Percentiles rank a stretch among this genome's conserved stretches.
phyloP scores from a whole-genome alignment of 2,113 vertebrate genomes.

The Lathamus discolor region DNA sequence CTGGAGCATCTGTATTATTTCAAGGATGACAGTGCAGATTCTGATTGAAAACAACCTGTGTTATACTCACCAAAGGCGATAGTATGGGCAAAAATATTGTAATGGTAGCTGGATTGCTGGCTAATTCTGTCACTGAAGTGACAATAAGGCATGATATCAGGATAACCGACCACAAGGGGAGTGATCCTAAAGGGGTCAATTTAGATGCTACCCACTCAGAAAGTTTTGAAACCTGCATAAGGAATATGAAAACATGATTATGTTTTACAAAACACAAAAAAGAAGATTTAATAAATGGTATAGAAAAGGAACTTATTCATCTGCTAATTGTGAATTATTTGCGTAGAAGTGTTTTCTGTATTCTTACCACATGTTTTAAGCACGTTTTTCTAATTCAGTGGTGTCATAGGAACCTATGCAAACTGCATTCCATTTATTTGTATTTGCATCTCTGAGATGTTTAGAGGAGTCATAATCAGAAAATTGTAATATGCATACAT shows the following conservation, averaged over 20 bases:
- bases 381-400: neutral
- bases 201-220: conserved; percentile 86
- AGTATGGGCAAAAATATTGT: conserved; percentile 92
- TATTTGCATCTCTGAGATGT: neutral
- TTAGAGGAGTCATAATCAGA: neutral
- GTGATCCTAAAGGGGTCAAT: conserved; percentile 83
- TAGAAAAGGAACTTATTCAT: neutral
- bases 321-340: neutral
- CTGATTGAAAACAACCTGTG: neutral
- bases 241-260: neutral
- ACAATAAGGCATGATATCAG: conserved; percentile 86
- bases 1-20: neutral
- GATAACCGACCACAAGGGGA: conserved; percentile 81
- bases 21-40: neutral
- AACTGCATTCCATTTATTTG: neutral
- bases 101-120: conserved; percentile 92
- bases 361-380: neutral
- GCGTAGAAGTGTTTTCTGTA: neutral
- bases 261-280: neutral
- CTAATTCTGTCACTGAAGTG: conserved; percentile 89
- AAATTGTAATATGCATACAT: neutral
- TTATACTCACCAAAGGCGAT: conserved; percentile 84
- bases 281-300: neutral
- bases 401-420: neutral
- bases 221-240: conserved; percentile 82